Base-by-base conservation (phyloP, 2,888 invertebrate species). In the Bombylius major region DNA sequence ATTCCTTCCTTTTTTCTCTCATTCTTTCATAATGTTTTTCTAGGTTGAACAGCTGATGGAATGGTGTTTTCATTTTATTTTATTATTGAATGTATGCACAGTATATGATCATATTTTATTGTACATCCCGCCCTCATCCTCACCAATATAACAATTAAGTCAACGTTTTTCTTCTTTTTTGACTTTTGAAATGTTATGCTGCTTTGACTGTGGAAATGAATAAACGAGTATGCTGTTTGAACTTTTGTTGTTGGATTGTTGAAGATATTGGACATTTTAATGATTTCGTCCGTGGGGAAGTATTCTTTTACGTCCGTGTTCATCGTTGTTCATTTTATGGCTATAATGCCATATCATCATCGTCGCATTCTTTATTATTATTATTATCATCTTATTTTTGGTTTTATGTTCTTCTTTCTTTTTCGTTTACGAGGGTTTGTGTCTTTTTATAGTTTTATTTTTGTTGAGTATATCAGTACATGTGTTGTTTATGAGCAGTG, bases 401-500 rank as follows among this genome's bases (percentile, higher is more conserved):
- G 1, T 42, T 23, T 23, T 23, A 23, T 23, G 3, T 23, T 42
- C 11, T 39, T 39, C 11, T 11, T 42, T 42, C 11, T 42, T 42
- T 42, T 42, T 42, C 39, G 11, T 42, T 42, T 42, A 42, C 5
- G 4, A 42, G 39, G 4, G 39, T 8, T 23, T 23, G 23, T 23
- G 23, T 23, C 3, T 23, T 23, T 23, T 23, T 23, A 23, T 23
- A 1, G 23, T 23, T 23, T 23, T 23, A 23, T 42, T 42, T 42
- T 42, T 42, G 39, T 42, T 42, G 49, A 4, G 31, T 44, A 31
- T 54, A 31, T 42, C 45, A 4, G 31, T 44, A 31, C 49, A 31
- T 55, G 50, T 51, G 50, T 55, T 55, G 55, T 55, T 55, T 55
- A 55, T 55, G 51, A 50, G 55, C 46, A 55, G 55, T 51, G 55